Base-by-base conservation (phyloP, 1,140 invertebrate genomes). In the Pseudomyrmex concolor region DNA sequence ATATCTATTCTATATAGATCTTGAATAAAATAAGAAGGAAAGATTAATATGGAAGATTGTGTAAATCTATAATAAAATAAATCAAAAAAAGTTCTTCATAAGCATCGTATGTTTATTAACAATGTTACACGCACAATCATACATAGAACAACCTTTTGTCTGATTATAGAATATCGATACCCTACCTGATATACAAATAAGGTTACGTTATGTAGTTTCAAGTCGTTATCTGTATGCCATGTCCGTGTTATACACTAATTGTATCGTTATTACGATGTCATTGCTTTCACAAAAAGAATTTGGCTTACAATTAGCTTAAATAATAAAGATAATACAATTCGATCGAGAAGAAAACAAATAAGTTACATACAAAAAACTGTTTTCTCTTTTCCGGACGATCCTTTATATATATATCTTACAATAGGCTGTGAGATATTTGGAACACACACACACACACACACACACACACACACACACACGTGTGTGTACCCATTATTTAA, bases 21-120 rank as follows among this genome's bases (percentile, higher is more conserved):
- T 25, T 25, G 25, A 25, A 3, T 25, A 25, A 25, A 3, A 25
- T 25, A 25, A 25, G 2, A 34, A 34, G 5, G 5, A 34, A 34
- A 34, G 34, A 34, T 34, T 34, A 34, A 34, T 34, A 5, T 43
- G 17, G 7, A 9, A 15, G 7, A n/a, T 76, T 68, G 72, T 68
- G 72, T 64, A 51, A 55, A 13, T 17, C n/a, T 64, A n/a, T 43
- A 66, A 0, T 25, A 55, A 55, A 78, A 60, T 60, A 2, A 64
- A 57, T 54, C 15, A 22, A 51, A 71, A 60, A 2, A 19, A 48
- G n/a, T 34, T 55, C 86, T 89, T 92, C 92, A 92, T 94, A 93
- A 94, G 92, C 92, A 94, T 93, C 91, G 92, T 91, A 92, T 89
- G 76, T 92, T 94, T 94, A 93, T 93, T 94, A 93, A 94, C 91